phyloP scores from a whole-genome alignment of 2,113 vertebrate species.

The Gymnocephalus cernua region DNA sequence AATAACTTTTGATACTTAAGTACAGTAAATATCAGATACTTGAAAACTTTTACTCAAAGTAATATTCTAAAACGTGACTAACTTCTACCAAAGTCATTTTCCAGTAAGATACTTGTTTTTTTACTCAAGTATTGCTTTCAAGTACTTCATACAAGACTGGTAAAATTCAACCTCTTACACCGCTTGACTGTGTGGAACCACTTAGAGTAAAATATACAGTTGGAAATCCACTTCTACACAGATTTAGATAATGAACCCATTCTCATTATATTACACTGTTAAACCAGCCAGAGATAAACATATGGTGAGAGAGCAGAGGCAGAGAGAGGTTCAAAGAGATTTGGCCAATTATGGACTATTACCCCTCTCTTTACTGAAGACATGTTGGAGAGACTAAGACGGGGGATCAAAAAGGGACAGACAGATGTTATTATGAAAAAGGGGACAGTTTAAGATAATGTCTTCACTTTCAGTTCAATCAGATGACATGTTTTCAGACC shows the following conservation, averaged over 20 bases:
- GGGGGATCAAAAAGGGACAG: background rate
- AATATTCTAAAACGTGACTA: too few relatives aligned
- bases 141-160: too few relatives aligned
- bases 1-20: too few relatives aligned
- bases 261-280: conserved; percentile 6
- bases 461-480: background rate
- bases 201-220: background rate
- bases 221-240: background rate
- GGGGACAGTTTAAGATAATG: background rate
- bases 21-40: too few relatives aligned
- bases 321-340: background rate
- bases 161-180: background rate
- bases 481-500: background rate
- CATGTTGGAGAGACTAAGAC: background rate
- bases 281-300: conserved; percentile 26
- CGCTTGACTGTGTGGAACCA: background rate
- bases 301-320: background rate
- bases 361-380: background rate
- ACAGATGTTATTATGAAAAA: too few relatives aligned
- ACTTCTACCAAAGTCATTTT: too few relatives aligned
- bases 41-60: too few relatives aligned
- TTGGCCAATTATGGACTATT: background rate
- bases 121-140: too few relatives aligned
- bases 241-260: conserved; percentile 5
- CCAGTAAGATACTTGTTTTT: too few relatives aligned